Evolutionary conservation across 2,113 vertebrate species (phyloP).

Genomic region (Scolopax mira): DNA sequence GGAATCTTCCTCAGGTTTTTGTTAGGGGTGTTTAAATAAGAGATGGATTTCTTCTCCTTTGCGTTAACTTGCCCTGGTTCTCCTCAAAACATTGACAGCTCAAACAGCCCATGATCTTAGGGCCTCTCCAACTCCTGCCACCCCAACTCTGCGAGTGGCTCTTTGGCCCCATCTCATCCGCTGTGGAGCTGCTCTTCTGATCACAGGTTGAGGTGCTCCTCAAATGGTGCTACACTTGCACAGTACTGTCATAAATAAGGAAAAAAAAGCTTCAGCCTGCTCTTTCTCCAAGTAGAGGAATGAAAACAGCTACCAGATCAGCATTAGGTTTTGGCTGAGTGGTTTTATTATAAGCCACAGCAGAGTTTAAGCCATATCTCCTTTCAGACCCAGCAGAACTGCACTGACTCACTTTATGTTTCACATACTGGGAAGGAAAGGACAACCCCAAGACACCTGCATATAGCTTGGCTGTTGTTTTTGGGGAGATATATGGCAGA

Average conservation of each 20-base stretch:
- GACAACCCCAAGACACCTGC: not conserved
- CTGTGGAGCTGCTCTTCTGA: not conserved
- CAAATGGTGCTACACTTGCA: not conserved
- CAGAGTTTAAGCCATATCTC: not conserved
- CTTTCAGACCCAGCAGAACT: not conserved
- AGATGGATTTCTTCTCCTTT: not conserved
- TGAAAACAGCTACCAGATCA: not conserved
- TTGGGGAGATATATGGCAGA: not conserved
- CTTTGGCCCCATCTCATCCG: fast-evolving
- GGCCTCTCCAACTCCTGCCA: not conserved
- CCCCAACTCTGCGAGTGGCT: not conserved
- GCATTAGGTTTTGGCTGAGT: not conserved
- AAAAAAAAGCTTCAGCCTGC: not conserved
- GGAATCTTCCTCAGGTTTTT: not conserved
- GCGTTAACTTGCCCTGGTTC: not conserved
- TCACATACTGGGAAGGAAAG: not conserved
- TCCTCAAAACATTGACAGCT: not conserved
- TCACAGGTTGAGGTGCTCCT: not conserved
- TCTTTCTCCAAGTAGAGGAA: not conserved
- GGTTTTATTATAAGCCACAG: not conserved
- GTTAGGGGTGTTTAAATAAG: not conserved
- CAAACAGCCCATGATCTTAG: not conserved
- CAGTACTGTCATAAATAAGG: not conserved
- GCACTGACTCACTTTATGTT: not conserved
- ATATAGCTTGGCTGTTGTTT: not conserved